Percentiles rank a stretch among this genome's conserved stretches.
phyloP scores from a whole-genome alignment of 2,888 invertebrate genomes.

The Lumbricus terrestris region DNA sequence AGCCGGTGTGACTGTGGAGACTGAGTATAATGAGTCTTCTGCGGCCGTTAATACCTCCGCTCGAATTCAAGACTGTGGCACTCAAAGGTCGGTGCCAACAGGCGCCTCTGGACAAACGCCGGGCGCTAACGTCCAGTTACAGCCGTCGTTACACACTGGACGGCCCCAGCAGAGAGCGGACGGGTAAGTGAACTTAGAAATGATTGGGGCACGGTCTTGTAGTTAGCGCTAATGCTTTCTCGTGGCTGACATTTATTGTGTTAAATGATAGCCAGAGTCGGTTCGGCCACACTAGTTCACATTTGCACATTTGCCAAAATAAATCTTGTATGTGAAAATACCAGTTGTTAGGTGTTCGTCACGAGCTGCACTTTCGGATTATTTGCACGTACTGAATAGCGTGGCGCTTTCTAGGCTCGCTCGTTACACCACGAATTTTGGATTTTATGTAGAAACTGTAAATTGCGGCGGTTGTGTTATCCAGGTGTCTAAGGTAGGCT shows the following conservation, averaged over 20 bases:
- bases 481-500: not conserved
- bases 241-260: not conserved
- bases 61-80: slow-evolving; percentile 41
- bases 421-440: not conserved
- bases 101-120: not conserved
- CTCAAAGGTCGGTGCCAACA: not conserved
- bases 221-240: not conserved
- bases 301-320: slow-evolving; percentile 3
- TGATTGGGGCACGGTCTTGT: not conserved
- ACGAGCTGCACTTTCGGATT: not conserved
- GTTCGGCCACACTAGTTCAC: not conserved
- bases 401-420: not conserved
- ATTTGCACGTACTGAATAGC: not conserved
- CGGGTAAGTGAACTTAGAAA: slow-evolving; percentile 16
- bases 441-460: not conserved
- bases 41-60: slow-evolving; percentile 44
- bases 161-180: slow-evolving; percentile 8
- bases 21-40: slow-evolving; percentile 81
- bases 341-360: not conserved
- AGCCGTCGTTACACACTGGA: not conserved
- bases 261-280: not conserved
- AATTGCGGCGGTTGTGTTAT: not conserved
- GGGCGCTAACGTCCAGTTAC: not conserved
- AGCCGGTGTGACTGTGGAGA: slow-evolving; percentile 72
- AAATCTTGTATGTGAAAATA: not conserved